Base-by-base conservation (phyloP, 1,140 invertebrate species). In the Eueides isabella region DNA sequence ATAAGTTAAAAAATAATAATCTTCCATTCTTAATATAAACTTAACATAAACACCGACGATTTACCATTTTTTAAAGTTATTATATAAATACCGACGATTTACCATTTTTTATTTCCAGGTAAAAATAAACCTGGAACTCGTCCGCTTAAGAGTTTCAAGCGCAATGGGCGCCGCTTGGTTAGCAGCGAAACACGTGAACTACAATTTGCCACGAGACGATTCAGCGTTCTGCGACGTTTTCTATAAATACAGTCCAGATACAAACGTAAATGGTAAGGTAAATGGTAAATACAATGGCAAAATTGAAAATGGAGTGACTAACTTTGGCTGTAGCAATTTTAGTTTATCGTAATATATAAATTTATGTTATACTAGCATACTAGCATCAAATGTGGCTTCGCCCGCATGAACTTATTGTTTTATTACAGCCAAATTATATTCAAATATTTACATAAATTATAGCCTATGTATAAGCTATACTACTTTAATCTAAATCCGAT, bases 101-200 rank as follows among this genome's bases (percentile, higher is more conserved):
- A n/a, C 7, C 2, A 7, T 23, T 62, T 62, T 55, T 29, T 67
- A 66, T 67, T 38, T 84, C 0, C 81, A 93, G 91, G 81, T 92
- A 14, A 85, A 84, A 67, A 82, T 72, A 6, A 82, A 91, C 12
- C 64, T 93, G 1, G 90, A 93, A 61, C 55, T 93, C 0, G 88
- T 93, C 1, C 81, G 84, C 1, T 76, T 93, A 1, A 78, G 83
- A n/a, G 90, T 92, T 0, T 90, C 91, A 2, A 90, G 89, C 16
- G 91, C 91, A 0, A 82, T 93, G 80, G 91, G 91, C 0, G 91
- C 91, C 0, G 91, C 90, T 0, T 91, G 88, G 87, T 76, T 92
- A 0, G 91, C 89, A 4, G 91, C 91, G 0, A 88, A 84, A 65
- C 84, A 91, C 41, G 77, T 91, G 0, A 65, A 80, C 66, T 87